phyloP scores from a whole-genome alignment of 2,797 vertebrate species.

The Esox masquinongy region DNA sequence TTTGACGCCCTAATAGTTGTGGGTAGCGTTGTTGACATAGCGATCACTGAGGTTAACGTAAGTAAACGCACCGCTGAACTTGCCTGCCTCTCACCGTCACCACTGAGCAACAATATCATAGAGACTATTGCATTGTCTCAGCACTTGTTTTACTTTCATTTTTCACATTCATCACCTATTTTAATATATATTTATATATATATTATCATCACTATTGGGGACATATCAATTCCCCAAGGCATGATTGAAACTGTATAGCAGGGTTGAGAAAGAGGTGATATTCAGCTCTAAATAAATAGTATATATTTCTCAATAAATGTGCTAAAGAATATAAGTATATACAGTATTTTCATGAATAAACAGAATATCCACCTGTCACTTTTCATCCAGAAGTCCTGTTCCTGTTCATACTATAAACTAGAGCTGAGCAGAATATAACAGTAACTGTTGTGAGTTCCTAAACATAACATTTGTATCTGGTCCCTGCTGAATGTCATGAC shows the following conservation, averaged over 20 bases:
- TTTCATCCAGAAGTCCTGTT: background rate
- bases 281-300: slow-evolving; percentile 55
- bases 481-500: background rate
- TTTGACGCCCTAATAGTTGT: slow-evolving; percentile 99
- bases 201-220: slow-evolving; percentile 69
- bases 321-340: background rate
- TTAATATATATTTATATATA: slow-evolving; percentile 53
- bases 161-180: slow-evolving; percentile 56
- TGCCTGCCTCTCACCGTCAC: slow-evolving; percentile 60
- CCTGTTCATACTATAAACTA: background rate
- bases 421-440: background rate
- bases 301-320: slow-evolving; percentile 60
- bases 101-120: slow-evolving; percentile 54
- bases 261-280: slow-evolving; percentile 67
- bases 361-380: background rate
- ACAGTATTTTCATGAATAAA: background rate
- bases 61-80: slow-evolving; percentile 90
- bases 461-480: background rate
- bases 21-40: slow-evolving; percentile 99
- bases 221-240: slow-evolving; percentile 73
- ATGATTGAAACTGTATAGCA: slow-evolving; percentile 90
- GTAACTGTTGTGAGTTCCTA: background rate
- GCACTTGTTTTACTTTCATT: slow-evolving; percentile 45
- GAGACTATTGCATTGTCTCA: slow-evolving; percentile 72
- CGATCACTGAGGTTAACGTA: slow-evolving; percentile 99